Base-by-base conservation (phyloP, 2,113 vertebrate genomes). In the Galbula dea region DNA sequence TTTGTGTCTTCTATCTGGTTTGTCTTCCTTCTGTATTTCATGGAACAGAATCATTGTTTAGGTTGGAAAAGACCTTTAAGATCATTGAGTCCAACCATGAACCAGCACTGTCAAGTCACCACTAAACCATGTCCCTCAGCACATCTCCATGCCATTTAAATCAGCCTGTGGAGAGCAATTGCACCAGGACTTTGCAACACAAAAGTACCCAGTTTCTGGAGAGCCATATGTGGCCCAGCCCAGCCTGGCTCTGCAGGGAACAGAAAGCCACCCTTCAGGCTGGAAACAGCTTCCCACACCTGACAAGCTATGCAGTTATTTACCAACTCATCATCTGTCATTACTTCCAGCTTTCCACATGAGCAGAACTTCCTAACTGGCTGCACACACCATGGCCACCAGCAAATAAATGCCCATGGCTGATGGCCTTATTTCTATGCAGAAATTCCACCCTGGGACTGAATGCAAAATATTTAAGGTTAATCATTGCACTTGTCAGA, bases 401-500 rank as follows among this genome's bases (percentile, higher is more conserved):
- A 83, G 90, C 59, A 66, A 61, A 93, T 12, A 48, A 54, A 51
- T 9, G 73, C 37, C 82, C 46, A 3, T 23, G 73, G 86, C 82
- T 54, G 32, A 41, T 11, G 68, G 79, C n/a, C 55, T 72, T 32
- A 8, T 71, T 79, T 49, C 85, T 26, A 3, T 34, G 80, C 65
- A 78, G 45, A n/a, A 78, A 74, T 80, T 72, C 77, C 80, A 74
- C 43, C 43, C 69, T 51, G 83, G 82, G n/a, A 24, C 48, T 6
- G 23, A n/a, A 79, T 21, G 13, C 23, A 34, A 77, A 91, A 83
- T 46, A 22, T 86, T 90, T 94, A 27, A 83, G 63, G 69, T 83
- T 86, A 91, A 95, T 91, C 78, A 87, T 11, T 62, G 74, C 74
- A 55, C 22, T 93, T 93, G 87, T 77, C 94, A 94, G 78, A 65